Conservation (phyloP, 2,113 vertebrate genomes). For the Oxyruncus cristatus region DNA sequence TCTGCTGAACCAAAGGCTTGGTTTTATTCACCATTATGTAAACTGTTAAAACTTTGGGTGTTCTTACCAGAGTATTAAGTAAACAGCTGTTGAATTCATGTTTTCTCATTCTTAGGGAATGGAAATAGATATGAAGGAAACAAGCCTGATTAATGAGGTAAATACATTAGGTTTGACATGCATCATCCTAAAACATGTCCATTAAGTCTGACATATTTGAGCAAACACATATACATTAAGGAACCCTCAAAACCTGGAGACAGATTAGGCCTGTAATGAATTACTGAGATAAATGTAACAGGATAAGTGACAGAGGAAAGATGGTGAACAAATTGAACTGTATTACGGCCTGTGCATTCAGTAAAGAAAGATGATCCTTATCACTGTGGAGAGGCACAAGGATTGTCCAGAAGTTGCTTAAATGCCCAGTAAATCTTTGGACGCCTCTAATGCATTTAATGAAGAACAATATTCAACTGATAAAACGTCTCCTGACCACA, state of each 20-base stretch:
- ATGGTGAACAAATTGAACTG: background rate
- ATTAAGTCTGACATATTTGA: conserved; percentile 48
- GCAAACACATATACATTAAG: conserved; percentile 36
- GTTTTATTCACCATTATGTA: background rate
- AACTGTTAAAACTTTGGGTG: background rate
- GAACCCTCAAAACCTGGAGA: background rate
- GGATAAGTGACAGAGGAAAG: background rate
- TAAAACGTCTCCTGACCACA: background rate
- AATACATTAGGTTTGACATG: conserved; percentile 3
- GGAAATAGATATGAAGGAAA: conserved; percentile 11
- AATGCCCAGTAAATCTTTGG: background rate
- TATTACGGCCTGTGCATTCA: background rate
- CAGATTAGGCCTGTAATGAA: conserved; percentile 32
- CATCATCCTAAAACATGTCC: conserved; percentile 27
- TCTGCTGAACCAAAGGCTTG: background rate
- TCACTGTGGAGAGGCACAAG: background rate
- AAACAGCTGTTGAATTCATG: background rate
- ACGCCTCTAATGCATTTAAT: background rate
- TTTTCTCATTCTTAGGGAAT: background rate
- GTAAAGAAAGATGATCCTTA: background rate
- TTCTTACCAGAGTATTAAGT: background rate
- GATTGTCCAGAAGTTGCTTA: conserved; percentile 2
- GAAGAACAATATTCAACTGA: conserved; percentile 2
- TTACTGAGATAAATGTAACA: conserved; percentile 22
- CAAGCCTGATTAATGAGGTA: conserved; percentile 10